These are phyloP conservation scores for Aphrocallistes beatrix DNA, from an alignment of 37 sponge, comb jelly and placozoan species.

Conservation along the genomic window DNA sequence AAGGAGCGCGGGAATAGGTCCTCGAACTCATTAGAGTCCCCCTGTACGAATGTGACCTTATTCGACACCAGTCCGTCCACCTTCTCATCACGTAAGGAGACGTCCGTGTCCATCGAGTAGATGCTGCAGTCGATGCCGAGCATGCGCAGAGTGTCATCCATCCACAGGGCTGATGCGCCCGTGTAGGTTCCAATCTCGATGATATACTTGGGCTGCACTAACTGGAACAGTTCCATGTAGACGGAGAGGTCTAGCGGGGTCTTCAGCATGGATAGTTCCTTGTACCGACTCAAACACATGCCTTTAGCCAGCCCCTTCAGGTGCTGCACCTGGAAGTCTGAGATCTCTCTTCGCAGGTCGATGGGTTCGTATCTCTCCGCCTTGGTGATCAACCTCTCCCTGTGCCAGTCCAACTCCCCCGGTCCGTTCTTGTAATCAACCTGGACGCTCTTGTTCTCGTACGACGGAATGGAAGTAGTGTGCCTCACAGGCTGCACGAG, in stretches of 20 bases:
- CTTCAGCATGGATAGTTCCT: neutral
- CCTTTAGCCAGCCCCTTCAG: conserved; percentile 2
- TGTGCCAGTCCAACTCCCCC: neutral
- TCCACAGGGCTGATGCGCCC: conserved; percentile 23
- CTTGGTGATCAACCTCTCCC: neutral
- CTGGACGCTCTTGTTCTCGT: neutral
- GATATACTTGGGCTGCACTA: neutral
- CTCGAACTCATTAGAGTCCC: neutral
- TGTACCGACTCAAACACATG: neutral
- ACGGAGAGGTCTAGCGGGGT: neutral
- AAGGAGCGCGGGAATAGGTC: conserved; percentile 19
- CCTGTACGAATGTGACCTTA: neutral
- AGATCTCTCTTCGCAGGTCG: neutral
- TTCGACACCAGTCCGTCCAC: neutral
- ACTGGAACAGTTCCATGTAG: neutral
- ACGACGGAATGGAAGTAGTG: neutral
- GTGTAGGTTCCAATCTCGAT: conserved; percentile 28
- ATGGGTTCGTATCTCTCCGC: neutral
- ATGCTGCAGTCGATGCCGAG: neutral
- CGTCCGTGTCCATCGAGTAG: conserved; percentile 18
- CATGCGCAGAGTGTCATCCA: conserved; percentile 9
- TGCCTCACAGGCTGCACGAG: too few relatives aligned
- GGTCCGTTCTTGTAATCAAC: neutral
- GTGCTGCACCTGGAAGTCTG: neutral
- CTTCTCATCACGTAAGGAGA: neutral